phyloP scores from a whole-genome alignment of 2,888 invertebrate genomes.

The Trichogramma evanescens region DNA sequence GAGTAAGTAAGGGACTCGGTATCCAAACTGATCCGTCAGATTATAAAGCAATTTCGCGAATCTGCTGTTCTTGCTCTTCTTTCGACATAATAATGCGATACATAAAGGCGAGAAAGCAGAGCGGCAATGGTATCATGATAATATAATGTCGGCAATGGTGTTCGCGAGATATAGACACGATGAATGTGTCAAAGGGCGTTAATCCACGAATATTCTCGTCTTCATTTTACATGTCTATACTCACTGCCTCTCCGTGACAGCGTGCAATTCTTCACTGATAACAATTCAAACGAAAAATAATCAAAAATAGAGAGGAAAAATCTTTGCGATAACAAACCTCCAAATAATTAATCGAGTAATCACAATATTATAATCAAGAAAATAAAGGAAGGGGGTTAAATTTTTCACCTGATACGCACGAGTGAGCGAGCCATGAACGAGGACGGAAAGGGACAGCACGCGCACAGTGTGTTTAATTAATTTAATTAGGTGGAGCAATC shows the following conservation, averaged over 20 bases:
- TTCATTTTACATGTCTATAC: not conserved
- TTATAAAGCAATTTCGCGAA: constrained; percentile 22
- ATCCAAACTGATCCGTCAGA: not conserved
- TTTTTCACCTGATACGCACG: not conserved
- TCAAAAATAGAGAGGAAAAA: too few species aligned
- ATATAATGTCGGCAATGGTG: constrained; percentile 8
- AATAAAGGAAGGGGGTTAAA: too few species aligned
- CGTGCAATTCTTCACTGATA: too few species aligned
- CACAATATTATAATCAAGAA: too few species aligned
- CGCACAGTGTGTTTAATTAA: constrained; percentile 4
- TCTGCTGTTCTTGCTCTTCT: constrained; percentile 17
- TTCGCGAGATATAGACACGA: constrained; percentile 5
- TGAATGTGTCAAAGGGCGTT: constrained; percentile 12
- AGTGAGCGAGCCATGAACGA: not conserved
- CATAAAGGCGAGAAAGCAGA: too few species aligned
- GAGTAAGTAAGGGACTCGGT: too few species aligned
- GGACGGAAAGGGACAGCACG: not conserved
- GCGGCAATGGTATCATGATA: not conserved
- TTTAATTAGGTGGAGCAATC: constrained; percentile 11
- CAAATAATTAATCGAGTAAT: too few species aligned
- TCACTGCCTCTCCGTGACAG: too few species aligned
- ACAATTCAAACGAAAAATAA: too few species aligned
- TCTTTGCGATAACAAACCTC: too few species aligned
- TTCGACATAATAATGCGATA: too few species aligned
- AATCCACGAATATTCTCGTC: constrained; percentile 11